phyloP scores from a whole-genome alignment of 2,113 vertebrate genomes.

The Bostrychus sinensis region DNA sequence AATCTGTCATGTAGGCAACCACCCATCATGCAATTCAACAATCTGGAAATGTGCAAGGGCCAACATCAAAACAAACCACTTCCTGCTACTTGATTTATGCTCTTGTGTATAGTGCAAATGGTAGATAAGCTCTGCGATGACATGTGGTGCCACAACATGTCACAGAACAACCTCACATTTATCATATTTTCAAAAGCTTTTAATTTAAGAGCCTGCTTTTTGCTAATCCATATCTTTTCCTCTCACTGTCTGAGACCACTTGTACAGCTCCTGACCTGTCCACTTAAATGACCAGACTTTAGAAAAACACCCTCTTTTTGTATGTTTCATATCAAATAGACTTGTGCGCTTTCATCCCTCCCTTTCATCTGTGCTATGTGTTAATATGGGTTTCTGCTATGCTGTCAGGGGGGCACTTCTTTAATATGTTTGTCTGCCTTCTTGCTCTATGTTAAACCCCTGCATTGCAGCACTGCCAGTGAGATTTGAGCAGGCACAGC shows the following conservation, averaged over 20 bases:
- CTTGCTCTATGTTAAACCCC: conserved; percentile 77
- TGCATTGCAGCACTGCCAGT: conserved; percentile 81
- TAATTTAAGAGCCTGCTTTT: neutral
- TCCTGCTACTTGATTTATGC: conserved; percentile 21
- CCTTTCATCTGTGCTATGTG: neutral
- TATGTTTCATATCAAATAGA: conserved; percentile 18
- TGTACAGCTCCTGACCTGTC: neutral
- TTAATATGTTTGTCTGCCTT: conserved; percentile 63
- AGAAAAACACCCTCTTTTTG: conserved; percentile 8
- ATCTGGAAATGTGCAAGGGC: conserved; percentile 23
- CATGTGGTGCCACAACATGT: neutral
- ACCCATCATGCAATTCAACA: conserved; percentile 49
- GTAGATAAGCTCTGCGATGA: neutral
- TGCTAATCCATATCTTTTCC: conserved; percentile 4
- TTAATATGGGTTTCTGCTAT: conserved; percentile 15
- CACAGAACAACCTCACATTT: neutral
- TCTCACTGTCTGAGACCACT: neutral
- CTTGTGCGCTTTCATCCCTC: conserved; percentile 1
- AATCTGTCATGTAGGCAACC: conserved; percentile 65
- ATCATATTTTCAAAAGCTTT: neutral
- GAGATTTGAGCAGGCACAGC: conserved; percentile 66
- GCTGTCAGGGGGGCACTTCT: conserved; percentile 40
- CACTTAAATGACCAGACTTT: no score
- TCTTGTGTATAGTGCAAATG: neutral
- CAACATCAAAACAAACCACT: conserved; percentile 16